Base-by-base conservation (phyloP, 2,113 vertebrate species). In the Pituophis catenifer region DNA sequence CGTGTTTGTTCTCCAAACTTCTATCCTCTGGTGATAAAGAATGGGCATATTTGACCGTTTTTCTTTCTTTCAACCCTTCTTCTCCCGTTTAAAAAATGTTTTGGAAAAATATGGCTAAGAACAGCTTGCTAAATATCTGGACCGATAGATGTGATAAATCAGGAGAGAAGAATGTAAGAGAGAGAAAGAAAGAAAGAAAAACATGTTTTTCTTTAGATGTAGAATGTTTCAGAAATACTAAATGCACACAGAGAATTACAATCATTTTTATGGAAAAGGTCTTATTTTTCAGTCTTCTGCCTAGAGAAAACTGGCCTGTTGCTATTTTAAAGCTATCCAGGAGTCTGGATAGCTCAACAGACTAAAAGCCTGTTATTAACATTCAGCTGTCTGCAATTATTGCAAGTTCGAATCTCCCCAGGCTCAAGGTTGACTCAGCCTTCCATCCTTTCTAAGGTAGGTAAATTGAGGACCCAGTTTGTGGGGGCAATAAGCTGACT, bases 91-190 rank as follows among this genome's bases (percentile, higher is more conserved):
- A 91, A 92, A 81, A 90, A 93, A 93, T 38, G 0, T 86, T 92
- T 94, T 93, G 8, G 89, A 92, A 90, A 53, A 50, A 8, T 48
- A 89, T 0, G 5, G 52, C 93, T 94, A 96, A 97, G 95, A 90
- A 93, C 93, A 75, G n/a, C 33, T 93, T 93, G 92, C 91, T 95
- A 92, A 97, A 95, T 94, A 96, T 95, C 23, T 9, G 15, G 0
- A 75, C 89, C 95, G 95, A 93, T 53, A 91, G 91, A 24, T 75
- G 50, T 94, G 96, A 44, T 93, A 92, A 94, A 96, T 96, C 95
- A 94, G 94, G 94, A 58, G 0, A 10, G 7, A 89, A 94, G 91
- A 91, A 88, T n/a, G 62, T 1, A n/a, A 65, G 62, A 29, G 62
- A 65, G 62, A 29, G 59, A 29, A 10, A 58, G 8, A 9, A 93